Evolutionary conservation across 2,113 vertebrate genomes (phyloP).

Genomic region (Lepidothrix coronata): DNA sequence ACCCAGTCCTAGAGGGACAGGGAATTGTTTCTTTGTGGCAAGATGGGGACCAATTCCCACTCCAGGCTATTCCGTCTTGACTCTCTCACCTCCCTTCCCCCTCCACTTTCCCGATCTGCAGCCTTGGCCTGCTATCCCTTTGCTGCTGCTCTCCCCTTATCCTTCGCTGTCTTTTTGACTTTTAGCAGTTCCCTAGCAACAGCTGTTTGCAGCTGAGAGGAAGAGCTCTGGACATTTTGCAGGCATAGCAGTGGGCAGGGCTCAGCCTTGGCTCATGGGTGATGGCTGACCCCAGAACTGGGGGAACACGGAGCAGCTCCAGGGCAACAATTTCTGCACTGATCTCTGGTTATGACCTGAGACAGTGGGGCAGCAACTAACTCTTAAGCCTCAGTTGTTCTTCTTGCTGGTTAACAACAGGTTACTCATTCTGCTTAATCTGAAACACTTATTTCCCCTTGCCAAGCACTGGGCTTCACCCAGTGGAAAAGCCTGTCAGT

Average conservation of each 20-base stretch:
- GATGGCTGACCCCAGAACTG: not conserved
- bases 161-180: slow-evolving; percentile 23
- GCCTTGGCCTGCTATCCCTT: not conserved
- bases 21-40: not conserved
- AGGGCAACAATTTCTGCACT: not conserved
- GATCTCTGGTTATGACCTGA: rapidly evolving
- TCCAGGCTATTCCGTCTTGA: not conserved
- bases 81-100: not conserved
- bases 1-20: not conserved
- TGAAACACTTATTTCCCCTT: not conserved
- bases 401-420: not conserved
- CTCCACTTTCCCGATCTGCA: not conserved
- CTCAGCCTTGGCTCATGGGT: rapidly evolving
- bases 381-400: not conserved
- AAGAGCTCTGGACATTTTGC: slow-evolving; percentile 1
- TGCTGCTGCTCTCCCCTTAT: not conserved
- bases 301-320: rapidly evolving
- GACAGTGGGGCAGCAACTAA: not conserved
- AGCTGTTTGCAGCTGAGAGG: slow-evolving; percentile 35
- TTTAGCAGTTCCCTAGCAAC: slow-evolving; percentile 62
- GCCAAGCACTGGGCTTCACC: not conserved
- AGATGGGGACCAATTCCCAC: not conserved
- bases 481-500: not conserved
- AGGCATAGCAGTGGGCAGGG: not conserved
- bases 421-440: not conserved